Conservation (phyloP, 2,888 invertebrate species). For the Clostera curtula region DNA sequence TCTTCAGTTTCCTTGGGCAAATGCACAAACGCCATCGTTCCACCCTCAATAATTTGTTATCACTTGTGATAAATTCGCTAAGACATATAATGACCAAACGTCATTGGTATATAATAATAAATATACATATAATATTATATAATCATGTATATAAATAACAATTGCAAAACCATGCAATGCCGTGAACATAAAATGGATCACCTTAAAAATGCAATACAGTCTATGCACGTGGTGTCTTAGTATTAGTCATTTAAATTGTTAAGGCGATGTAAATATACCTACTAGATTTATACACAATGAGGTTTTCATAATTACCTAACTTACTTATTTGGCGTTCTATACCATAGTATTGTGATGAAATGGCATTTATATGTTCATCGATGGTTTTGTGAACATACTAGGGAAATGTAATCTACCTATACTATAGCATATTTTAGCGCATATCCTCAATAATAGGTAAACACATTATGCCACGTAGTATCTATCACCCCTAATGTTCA, state of each 20-base stretch:
- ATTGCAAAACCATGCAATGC: conserved; percentile 41
- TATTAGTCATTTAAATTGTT: conserved; percentile 44
- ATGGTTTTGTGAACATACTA: conserved; percentile 5
- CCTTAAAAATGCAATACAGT: conserved; percentile 67
- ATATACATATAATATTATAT: too few relatives aligned
- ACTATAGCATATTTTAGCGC: conserved; percentile 23
- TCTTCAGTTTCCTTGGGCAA: too few relatives aligned
- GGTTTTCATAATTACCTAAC: conserved; percentile 47
- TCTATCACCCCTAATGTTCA: conserved; percentile 44
- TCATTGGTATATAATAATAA: conserved; percentile 24
- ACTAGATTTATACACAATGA: conserved; percentile 60
- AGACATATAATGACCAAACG: conserved; percentile 16
- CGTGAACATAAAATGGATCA: conserved; percentile 41
- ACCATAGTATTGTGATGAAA: conserved; percentile 41
- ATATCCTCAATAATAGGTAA: conserved; percentile 30
- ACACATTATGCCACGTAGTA: conserved; percentile 60
- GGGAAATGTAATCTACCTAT: conserved; percentile 16
- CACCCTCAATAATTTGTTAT: too few relatives aligned
- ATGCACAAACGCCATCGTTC: too few relatives aligned
- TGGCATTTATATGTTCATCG: conserved; percentile 3
- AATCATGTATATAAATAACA: conserved; percentile 31
- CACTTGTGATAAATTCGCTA: conserved; percentile 36
- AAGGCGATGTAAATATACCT: conserved; percentile 60
- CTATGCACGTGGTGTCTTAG: conserved; percentile 61
- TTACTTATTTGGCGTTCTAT: conserved; percentile 60